These are phyloP conservation scores for Cladorhizidae sp. DNA, from an alignment of 37 sponge, comb jelly and placozoan genomes.

Conservation along the genomic window DNA sequence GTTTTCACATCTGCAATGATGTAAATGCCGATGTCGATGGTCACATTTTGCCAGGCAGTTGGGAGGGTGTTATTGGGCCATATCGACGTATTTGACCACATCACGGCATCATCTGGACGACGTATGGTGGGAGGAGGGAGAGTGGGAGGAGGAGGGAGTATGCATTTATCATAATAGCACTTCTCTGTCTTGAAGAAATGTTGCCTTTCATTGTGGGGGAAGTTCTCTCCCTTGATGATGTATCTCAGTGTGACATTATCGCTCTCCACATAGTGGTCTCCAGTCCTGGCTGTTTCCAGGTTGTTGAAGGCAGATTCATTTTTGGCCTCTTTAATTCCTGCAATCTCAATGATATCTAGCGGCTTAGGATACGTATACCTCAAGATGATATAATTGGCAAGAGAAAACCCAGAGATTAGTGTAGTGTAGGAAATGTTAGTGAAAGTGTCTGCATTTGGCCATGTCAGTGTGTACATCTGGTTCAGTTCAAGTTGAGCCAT, in stretches of 20 bases:
- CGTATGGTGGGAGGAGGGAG: conserved; percentile 60
- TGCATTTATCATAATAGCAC: conserved; percentile 68
- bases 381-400: conserved; percentile 44
- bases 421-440: conserved; percentile 69
- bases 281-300: conserved; percentile 36
- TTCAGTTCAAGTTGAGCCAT: conserved; percentile 81
- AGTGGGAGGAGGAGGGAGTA: conserved; percentile 67
- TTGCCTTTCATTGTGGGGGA: not conserved
- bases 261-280: conserved; percentile 48
- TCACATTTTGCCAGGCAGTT: conserved; percentile 53
- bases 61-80: conserved; percentile 62
- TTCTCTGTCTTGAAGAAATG: conserved; percentile 34
- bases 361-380: conserved; percentile 35
- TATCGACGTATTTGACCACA: conserved; percentile 72
- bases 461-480: conserved; percentile 44
- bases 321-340: not conserved
- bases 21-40: conserved; percentile 72
- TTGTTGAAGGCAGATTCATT: not conserved
- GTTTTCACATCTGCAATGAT: conserved; percentile 68
- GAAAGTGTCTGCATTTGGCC: conserved; percentile 30
- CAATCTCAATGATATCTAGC: conserved; percentile 37
- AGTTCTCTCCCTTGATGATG: conserved; percentile 42
- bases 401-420: conserved; percentile 18
- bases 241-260: conserved; percentile 39
- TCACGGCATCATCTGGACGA: conserved; percentile 41